Conservation (phyloP, 23 tunicate species). For the Trididemnum clinides region DNA sequence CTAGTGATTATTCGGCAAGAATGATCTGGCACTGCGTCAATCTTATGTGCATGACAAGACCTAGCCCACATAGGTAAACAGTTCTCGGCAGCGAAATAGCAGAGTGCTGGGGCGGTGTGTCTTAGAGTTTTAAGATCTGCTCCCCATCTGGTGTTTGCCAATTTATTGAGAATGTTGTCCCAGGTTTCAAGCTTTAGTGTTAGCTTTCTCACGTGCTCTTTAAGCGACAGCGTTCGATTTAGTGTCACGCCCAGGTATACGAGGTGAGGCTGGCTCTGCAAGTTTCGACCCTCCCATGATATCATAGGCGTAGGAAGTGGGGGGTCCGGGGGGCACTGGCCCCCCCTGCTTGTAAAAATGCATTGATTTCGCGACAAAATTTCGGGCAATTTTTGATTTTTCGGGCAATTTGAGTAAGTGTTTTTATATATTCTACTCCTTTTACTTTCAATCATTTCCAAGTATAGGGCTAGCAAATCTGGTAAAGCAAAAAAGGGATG, state of each 20-base stretch:
- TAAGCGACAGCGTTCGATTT: background rate
- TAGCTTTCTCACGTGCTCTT: background rate
- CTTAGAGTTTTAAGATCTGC: background rate
- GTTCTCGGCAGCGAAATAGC: background rate
- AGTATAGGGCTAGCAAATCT: no score
- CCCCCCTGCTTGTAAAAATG: no score
- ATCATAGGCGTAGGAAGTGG: no score
- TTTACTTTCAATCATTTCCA: no score
- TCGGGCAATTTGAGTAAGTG: no score
- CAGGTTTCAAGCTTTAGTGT: background rate
- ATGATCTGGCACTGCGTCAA: background rate
- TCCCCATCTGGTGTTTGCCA: background rate
- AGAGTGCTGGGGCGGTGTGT: background rate
- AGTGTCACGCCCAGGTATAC: background rate
- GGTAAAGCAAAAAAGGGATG: no score
- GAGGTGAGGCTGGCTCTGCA: no score
- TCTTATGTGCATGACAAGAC: background rate
- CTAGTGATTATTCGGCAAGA: background rate
- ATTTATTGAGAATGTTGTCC: background rate
- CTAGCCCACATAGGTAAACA: background rate
- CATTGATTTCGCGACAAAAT: no score
- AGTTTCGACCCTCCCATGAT: no score
- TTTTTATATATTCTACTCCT: no score
- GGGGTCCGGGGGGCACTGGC: no score
- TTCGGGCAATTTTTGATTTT: no score